Evolutionary conservation across 2,797 vertebrate genomes (phyloP).

Genomic region (Gouania willdenowi): DNA sequence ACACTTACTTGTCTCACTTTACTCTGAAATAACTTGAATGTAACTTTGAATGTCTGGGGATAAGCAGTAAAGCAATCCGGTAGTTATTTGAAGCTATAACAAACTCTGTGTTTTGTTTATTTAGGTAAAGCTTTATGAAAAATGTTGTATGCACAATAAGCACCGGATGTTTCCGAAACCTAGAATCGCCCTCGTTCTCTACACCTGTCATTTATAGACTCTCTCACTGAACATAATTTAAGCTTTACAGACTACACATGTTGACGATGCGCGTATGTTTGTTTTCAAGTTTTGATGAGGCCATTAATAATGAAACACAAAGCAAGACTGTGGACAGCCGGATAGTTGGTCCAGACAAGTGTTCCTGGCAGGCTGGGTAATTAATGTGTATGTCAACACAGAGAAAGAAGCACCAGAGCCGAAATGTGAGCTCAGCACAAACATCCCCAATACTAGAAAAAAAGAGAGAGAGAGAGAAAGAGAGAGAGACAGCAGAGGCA

Average conservation of each 20-base stretch:
- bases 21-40: too few relatives aligned
- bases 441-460: conserved; percentile 60
- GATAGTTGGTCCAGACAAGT: conserved; percentile 61
- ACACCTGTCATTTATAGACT: not conserved
- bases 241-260: conserved; percentile 21
- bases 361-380: conserved; percentile 74
- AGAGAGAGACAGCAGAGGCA: conserved; percentile 26
- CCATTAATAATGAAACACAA: conserved; percentile 43
- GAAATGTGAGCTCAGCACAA: conserved; percentile 77
- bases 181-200: too few relatives aligned
- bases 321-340: conserved; percentile 34
- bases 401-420: conserved; percentile 60
- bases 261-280: conserved; percentile 27
- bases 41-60: too few relatives aligned
- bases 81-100: too few relatives aligned
- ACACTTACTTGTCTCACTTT: too few relatives aligned
- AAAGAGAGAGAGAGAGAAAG: too few relatives aligned
- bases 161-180: too few relatives aligned
- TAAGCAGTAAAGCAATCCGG: too few relatives aligned
- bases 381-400: conserved; percentile 80
- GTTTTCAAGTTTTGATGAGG: conserved; percentile 31
- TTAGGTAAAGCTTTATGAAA: too few relatives aligned
- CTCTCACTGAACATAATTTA: conserved; percentile 13
- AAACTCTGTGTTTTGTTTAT: too few relatives aligned
- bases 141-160: too few relatives aligned